These are phyloP conservation scores for Agelas oroides DNA, from an alignment of 37 sponge, comb jelly and placozoan genomes.

Conservation along the genomic window DNA sequence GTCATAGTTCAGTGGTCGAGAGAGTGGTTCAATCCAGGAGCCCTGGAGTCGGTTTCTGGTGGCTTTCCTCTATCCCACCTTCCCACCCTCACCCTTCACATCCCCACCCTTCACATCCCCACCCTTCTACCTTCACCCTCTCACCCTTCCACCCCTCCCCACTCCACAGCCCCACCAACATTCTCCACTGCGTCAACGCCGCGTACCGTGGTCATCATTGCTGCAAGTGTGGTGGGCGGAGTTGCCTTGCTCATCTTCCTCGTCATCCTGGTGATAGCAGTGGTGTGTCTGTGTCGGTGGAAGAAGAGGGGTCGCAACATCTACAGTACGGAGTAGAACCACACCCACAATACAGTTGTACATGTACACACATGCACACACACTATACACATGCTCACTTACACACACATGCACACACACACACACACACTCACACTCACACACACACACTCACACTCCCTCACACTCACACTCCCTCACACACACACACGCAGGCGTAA, in stretches of 20 bases:
- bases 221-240: background rate
- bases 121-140: background rate
- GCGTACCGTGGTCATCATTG: constrained; percentile 17
- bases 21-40: too few relatives aligned
- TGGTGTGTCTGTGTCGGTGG: background rate
- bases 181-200: background rate
- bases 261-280: constrained; percentile 7
- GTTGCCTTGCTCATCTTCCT: constrained; percentile 16
- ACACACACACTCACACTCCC: too few relatives aligned
- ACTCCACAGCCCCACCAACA: background rate
- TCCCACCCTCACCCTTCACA: too few relatives aligned
- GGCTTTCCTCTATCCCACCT: too few relatives aligned
- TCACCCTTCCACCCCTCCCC: constrained; percentile 5
- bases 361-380: too few relatives aligned
- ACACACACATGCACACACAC: too few relatives aligned
- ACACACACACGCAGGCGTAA: too few relatives aligned
- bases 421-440: background rate
- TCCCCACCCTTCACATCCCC: too few relatives aligned
- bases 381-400: too few relatives aligned
- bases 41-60: too few relatives aligned
- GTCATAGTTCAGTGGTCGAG: too few relatives aligned
- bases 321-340: background rate
- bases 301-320: background rate
- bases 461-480: too few relatives aligned
- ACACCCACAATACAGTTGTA: background rate